Conservation (phyloP, 2,888 invertebrate genomes). For the Megaustenia siamemsis region DNA sequence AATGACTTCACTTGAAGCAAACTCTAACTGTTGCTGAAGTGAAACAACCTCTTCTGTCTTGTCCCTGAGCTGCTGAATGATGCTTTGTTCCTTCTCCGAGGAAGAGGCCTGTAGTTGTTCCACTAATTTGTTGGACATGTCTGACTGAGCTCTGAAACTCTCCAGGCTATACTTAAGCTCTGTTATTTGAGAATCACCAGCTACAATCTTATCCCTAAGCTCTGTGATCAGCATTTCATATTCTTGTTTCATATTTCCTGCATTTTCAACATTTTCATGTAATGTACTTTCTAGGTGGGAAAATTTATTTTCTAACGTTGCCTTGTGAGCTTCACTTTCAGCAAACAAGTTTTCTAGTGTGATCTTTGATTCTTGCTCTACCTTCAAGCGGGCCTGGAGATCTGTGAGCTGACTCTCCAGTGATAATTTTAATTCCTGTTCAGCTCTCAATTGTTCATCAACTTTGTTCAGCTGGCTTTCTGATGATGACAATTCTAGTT, state of each 20-base stretch:
- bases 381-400: slow-evolving; percentile 9
- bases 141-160: slow-evolving; percentile 22
- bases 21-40: slow-evolving; percentile 44
- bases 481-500: neutral
- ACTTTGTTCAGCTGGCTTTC: neutral
- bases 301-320: slow-evolving; percentile 8
- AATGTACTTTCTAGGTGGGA: slow-evolving; percentile 11
- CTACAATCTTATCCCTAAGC: slow-evolving; percentile 22
- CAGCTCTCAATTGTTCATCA: slow-evolving; percentile 15
- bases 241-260: slow-evolving; percentile 11
- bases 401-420: slow-evolving; percentile 12
- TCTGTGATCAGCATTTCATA: slow-evolving; percentile 40
- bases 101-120: slow-evolving; percentile 34
- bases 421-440: neutral
- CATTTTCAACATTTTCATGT: slow-evolving; percentile 10
- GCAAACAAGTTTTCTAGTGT: neutral
- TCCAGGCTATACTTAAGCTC: slow-evolving; percentile 45
- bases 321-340: slow-evolving; percentile 40
- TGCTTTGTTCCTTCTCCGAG: slow-evolving; percentile 37
- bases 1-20: neutral
- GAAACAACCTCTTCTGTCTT: slow-evolving; percentile 31
- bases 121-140: slow-evolving; percentile 15
- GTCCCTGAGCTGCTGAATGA: slow-evolving; percentile 30
- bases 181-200: slow-evolving; percentile 24
- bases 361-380: slow-evolving; percentile 32